Evolutionary conservation across 30 jellyfish, hydroid and myxozoan genomes (phyloP).

Genomic region (Aurelia sp.): DNA sequence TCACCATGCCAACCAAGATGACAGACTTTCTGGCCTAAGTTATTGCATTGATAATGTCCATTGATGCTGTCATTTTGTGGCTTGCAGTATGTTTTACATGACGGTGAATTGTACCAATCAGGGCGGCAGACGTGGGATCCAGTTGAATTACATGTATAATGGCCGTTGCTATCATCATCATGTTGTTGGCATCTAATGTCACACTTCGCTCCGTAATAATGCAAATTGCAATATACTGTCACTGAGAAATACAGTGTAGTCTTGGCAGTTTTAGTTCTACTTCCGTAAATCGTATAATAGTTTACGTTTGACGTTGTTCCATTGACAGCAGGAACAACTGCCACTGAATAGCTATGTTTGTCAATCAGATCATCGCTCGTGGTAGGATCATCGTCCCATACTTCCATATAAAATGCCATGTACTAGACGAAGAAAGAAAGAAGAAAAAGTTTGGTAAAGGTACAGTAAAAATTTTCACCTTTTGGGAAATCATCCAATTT

Average conservation of each 20-base stretch:
- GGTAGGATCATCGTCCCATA: conserved; percentile 17
- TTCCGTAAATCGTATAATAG: conserved; percentile 16
- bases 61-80: conserved; percentile 23
- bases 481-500: background rate
- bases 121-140: conserved; percentile 50
- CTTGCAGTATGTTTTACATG: conserved; percentile 36
- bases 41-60: conserved; percentile 58
- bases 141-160: conserved; percentile 26
- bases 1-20: conserved; percentile 62
- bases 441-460: too few relatives aligned
- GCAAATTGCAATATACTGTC: conserved; percentile 25
- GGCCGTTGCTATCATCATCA: conserved; percentile 36
- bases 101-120: conserved; percentile 38
- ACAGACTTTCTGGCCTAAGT: conserved; percentile 41
- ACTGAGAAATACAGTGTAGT: conserved; percentile 27
- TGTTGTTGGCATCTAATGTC: conserved; percentile 58
- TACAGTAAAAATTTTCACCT: background rate
- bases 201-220: conserved; percentile 69
- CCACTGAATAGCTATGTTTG: background rate
- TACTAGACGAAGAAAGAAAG: background rate
- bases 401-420: conserved; percentile 46
- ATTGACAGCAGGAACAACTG: conserved; percentile 10
- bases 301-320: conserved; percentile 11
- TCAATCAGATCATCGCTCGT: conserved; percentile 29
- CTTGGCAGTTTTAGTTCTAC: background rate